Conservation (phyloP, 2,113 vertebrate species). For the Lampris incognitus region DNA sequence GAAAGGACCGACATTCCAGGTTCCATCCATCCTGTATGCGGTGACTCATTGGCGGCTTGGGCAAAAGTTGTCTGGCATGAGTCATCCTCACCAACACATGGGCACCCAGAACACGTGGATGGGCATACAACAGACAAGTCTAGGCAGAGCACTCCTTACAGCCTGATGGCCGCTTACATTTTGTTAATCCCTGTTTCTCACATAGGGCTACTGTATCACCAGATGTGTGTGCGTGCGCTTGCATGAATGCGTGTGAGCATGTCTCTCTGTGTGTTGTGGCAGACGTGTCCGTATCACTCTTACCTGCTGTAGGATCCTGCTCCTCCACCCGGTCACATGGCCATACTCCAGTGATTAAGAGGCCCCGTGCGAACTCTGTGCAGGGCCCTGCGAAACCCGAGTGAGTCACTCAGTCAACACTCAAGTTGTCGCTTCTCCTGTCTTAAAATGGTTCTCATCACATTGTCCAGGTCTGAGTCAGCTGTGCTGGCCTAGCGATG, state of each 20-base stretch:
- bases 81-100: constrained; percentile 69
- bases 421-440: constrained; percentile 46
- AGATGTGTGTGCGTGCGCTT: neutral
- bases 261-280: neutral
- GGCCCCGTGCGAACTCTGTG: constrained; percentile 57
- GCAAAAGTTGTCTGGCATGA: constrained; percentile 70
- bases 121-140: constrained; percentile 58
- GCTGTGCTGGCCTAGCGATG: neutral
- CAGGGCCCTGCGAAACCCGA: constrained; percentile 49
- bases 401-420: constrained; percentile 75
- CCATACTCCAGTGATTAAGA: constrained; percentile 48
- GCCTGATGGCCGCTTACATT: constrained; percentile 50
- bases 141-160: constrained; percentile 41
- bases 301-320: constrained; percentile 55
- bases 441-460: constrained; percentile 41
- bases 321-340: constrained; percentile 54
- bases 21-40: constrained; percentile 47
- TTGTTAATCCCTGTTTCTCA: constrained; percentile 35
- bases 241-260: neutral
- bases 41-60: constrained; percentile 67
- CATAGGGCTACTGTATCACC: neutral
- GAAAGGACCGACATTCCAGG: constrained; percentile 54
- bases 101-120: constrained; percentile 70
- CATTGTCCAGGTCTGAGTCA: constrained; percentile 25
- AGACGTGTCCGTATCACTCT: constrained; percentile 7